Evolutionary conservation across 2,888 invertebrate genomes (phyloP).

Genomic region (Eurois occulta): DNA sequence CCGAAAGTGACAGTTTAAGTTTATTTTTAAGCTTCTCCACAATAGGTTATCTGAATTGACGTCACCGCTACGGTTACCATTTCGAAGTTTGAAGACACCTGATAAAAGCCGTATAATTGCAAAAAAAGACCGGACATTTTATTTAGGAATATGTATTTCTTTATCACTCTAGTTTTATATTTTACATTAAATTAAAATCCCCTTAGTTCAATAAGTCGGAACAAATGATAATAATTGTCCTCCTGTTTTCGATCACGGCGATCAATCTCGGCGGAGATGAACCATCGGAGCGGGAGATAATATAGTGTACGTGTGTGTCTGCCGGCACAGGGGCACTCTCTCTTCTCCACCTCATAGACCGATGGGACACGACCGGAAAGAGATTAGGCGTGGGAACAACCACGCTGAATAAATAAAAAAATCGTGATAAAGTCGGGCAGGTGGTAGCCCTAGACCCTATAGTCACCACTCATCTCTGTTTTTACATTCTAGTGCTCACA

Average conservation of each 20-base stretch:
- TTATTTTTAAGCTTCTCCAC: too few relatives aligned
- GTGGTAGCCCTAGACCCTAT: neutral
- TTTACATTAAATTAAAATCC: neutral
- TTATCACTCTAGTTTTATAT: neutral
- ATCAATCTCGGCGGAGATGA: neutral
- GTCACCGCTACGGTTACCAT: slow-evolving; percentile 4
- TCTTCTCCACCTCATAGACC: neutral
- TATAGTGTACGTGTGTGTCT: too few relatives aligned
- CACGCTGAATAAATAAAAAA: neutral
- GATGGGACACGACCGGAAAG: neutral
- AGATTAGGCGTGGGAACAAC: neutral
- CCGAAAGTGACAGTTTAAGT: too few relatives aligned
- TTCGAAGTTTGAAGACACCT: neutral
- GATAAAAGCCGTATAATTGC: neutral
- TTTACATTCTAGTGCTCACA: slow-evolving; percentile 60
- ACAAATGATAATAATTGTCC: neutral
- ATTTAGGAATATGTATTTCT: neutral
- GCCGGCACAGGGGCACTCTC: neutral
- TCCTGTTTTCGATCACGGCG: neutral
- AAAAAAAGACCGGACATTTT: neutral
- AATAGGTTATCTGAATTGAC: neutral
- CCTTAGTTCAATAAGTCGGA: neutral
- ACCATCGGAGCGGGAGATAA: neutral
- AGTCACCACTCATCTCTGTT: neutral
- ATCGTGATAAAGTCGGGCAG: too few relatives aligned